phyloP scores from a whole-genome alignment of 2,888 invertebrate genomes.

The Spialia ferax region DNA sequence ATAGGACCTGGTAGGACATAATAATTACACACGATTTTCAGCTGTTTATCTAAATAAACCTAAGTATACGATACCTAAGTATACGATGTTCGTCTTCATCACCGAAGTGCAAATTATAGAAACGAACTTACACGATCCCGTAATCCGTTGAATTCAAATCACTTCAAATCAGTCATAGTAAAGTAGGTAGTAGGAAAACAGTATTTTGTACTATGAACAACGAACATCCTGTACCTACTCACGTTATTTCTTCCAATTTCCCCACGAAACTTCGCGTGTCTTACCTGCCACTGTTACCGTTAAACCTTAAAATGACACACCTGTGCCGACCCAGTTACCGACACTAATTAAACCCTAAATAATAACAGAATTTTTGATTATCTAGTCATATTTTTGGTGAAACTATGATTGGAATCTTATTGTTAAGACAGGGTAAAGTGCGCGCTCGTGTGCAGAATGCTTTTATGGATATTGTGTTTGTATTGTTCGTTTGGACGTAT shows the following conservation, averaged over 20 bases:
- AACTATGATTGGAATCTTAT: conserved; percentile 69
- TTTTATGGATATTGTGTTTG: conserved; percentile 57
- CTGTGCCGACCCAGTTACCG: conserved; percentile 50
- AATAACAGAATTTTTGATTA: conserved; percentile 52
- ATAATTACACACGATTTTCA: too few relatives aligned
- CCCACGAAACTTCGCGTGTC: conserved; percentile 44
- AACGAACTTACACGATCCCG: too few relatives aligned
- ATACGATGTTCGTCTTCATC: too few relatives aligned
- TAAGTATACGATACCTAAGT: too few relatives aligned
- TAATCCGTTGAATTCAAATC: too few relatives aligned
- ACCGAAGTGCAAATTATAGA: too few relatives aligned
- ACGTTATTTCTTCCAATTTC: conserved; percentile 41
- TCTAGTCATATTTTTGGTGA: conserved; percentile 48
- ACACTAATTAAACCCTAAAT: conserved; percentile 60
- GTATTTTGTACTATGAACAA: too few relatives aligned
- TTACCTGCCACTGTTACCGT: conserved; percentile 50
- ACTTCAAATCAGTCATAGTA: too few relatives aligned
- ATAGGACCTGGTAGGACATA: too few relatives aligned
- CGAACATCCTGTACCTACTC: conserved; percentile 49
- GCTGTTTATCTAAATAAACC: too few relatives aligned
- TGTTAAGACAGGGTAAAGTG: conserved; percentile 49
- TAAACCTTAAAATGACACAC: conserved; percentile 70
- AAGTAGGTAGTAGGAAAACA: too few relatives aligned
- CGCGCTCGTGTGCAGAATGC: conserved; percentile 61
- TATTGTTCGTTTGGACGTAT: conserved; percentile 55